These are phyloP conservation scores for Bovichtus variegatus DNA, from an alignment of 2,797 vertebrate species.

Conservation along the genomic window DNA sequence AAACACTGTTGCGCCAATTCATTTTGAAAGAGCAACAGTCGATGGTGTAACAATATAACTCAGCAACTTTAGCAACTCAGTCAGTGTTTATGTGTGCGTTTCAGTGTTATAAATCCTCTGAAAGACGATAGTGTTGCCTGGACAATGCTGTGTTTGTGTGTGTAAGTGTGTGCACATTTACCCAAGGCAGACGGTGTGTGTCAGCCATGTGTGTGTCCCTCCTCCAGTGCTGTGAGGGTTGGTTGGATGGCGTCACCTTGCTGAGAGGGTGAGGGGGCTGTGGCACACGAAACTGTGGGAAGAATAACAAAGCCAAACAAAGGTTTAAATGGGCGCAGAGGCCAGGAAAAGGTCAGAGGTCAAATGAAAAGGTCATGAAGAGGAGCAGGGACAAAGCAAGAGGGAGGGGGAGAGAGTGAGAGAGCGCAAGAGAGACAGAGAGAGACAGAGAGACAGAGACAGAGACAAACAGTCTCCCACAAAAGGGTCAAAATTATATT, in stretches of 20 bases:
- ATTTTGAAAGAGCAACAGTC: too few relatives aligned
- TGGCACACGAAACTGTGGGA: slow-evolving; percentile 84
- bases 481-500: slow-evolving; percentile 8
- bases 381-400: slow-evolving; percentile 44
- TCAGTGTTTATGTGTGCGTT: background rate
- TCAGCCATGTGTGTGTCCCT: slow-evolving; percentile 77
- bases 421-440: too few relatives aligned
- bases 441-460: background rate
- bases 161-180: slow-evolving; percentile 39
- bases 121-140: background rate
- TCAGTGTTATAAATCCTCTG: background rate
- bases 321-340: slow-evolving; percentile 51
- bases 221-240: slow-evolving; percentile 79
- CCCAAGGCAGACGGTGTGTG: slow-evolving; percentile 74
- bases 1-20: too few relatives aligned
- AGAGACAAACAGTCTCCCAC: background rate
- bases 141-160: slow-evolving; percentile 6
- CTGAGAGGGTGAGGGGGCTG: slow-evolving; percentile 78
- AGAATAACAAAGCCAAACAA: slow-evolving; percentile 65
- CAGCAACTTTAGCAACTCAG: too few relatives aligned
- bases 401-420: background rate
- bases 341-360: slow-evolving; percentile 62
- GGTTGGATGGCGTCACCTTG: slow-evolving; percentile 78
- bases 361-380: slow-evolving; percentile 58
- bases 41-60: too few relatives aligned